Conservation (phyloP, 1,140 invertebrate species). For the Caenorhabditis remanei region DNA sequence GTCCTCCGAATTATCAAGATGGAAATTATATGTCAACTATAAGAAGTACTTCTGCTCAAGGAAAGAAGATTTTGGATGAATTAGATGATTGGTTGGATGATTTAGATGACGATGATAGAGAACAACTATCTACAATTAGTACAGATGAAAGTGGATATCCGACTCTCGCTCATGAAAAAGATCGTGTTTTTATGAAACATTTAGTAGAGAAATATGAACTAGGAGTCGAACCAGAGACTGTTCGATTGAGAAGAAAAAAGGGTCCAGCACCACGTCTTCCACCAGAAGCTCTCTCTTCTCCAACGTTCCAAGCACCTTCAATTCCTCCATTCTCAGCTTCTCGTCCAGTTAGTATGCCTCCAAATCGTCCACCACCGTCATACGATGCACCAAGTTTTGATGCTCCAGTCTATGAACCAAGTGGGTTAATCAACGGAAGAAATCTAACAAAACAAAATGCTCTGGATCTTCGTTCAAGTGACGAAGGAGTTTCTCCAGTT, state of each 20-base stretch:
- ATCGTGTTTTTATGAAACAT: slow-evolving; percentile 42
- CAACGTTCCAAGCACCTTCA: not conserved
- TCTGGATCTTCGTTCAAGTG: slow-evolving; percentile 24
- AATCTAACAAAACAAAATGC: slow-evolving; percentile 5
- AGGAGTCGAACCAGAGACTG: slow-evolving; percentile 25
- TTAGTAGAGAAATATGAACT: slow-evolving; percentile 23
- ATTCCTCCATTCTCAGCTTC: not conserved
- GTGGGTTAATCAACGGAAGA: not conserved
- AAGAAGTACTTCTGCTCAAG: slow-evolving; percentile 35
- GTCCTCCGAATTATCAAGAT: slow-evolving; percentile 6
- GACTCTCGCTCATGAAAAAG: slow-evolving; percentile 19
- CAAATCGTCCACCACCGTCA: slow-evolving; percentile 22
- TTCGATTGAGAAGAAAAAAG: slow-evolving; percentile 4
- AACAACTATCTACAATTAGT: slow-evolving; percentile 38
- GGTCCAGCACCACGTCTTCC: slow-evolving; percentile 8
- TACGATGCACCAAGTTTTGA: slow-evolving; percentile 39
- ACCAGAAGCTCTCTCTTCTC: slow-evolving; percentile 14
- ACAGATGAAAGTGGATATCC: slow-evolving; percentile 34
- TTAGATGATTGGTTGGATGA: slow-evolving; percentile 48
- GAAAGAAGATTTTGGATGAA: slow-evolving; percentile 38
- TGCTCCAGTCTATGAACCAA: slow-evolving; percentile 28
- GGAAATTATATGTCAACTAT: slow-evolving; percentile 26
- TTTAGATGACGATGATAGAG: slow-evolving; percentile 36
- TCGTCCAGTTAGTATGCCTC: slow-evolving; percentile 27
- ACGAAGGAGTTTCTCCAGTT: not conserved